Percentiles rank a stretch among this genome's conserved stretches.
These are phyloP conservation scores for Amphilophus citrinellus DNA, from an alignment of 2,113 vertebrate species.

Conservation along the genomic window DNA sequence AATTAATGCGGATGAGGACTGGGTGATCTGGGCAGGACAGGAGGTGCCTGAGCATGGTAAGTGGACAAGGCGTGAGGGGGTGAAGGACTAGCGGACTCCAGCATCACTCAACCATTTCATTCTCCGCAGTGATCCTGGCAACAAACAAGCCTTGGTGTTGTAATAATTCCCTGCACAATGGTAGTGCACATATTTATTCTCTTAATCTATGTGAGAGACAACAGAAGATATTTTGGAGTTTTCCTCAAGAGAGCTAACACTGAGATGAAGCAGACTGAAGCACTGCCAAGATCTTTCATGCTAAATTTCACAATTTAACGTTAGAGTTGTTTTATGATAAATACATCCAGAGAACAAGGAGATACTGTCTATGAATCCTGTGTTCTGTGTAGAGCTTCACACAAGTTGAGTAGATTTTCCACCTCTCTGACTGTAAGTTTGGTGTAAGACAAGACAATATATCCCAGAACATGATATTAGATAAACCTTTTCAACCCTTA, in stretches of 20 bases:
- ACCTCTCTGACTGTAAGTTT: not conserved
- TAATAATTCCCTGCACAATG: slow-evolving; percentile 14
- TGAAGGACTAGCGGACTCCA: slow-evolving; percentile 56
- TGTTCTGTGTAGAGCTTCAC: not conserved
- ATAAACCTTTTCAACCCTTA: not conserved
- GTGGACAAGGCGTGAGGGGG: slow-evolving; percentile 60
- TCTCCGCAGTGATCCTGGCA: slow-evolving; percentile 45
- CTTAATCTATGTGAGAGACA: slow-evolving; percentile 7
- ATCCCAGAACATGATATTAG: not conserved
- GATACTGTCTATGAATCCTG: not conserved
- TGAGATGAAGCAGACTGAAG: not conserved
- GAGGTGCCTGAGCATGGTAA: slow-evolving; percentile 62
- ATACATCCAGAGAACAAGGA: slow-evolving; percentile 7
- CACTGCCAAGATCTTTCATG: slow-evolving; percentile 27
- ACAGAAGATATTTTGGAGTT: slow-evolving; percentile 25
- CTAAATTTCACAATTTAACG: slow-evolving; percentile 48
- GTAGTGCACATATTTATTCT: slow-evolving; percentile 22
- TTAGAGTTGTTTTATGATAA: slow-evolving; percentile 18
- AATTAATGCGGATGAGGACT: slow-evolving; percentile 90
- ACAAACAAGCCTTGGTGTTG: slow-evolving; percentile 27
- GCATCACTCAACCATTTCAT: slow-evolving; percentile 52
- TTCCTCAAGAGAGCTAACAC: not conserved
- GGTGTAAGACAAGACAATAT: not conserved
- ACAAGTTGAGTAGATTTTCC: not conserved
- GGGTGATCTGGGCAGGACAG: slow-evolving; percentile 76